These are phyloP conservation scores for Mastomys coucha DNA, from an alignment of 2,113 vertebrate species.

Conservation along the genomic window DNA sequence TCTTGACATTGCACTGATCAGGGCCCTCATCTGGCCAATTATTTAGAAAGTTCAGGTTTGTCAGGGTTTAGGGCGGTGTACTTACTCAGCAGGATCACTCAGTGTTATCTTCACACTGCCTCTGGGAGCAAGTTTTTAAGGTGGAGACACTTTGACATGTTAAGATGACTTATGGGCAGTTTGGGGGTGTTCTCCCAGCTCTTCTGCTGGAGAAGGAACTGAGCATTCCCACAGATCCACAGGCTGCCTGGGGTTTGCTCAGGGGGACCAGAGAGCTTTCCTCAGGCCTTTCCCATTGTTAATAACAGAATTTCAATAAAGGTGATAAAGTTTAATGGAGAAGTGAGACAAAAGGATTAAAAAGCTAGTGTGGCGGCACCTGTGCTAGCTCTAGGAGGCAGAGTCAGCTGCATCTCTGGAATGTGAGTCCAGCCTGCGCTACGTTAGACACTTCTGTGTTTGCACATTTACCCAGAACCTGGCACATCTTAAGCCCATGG, in stretches of 20 bases:
- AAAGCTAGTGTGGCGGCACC: background rate
- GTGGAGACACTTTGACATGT: background rate
- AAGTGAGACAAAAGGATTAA: background rate
- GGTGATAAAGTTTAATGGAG: background rate
- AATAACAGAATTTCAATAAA: background rate
- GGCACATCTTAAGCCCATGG: accelerated
- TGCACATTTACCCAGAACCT: background rate
- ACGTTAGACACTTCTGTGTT: background rate
- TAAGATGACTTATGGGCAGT: background rate
- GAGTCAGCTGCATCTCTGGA: background rate
- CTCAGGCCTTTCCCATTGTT: background rate
- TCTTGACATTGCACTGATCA: background rate
- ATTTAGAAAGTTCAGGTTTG: background rate
- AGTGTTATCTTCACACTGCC: background rate
- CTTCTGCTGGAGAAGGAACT: background rate
- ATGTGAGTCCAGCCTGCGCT: background rate
- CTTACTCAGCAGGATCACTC: background rate
- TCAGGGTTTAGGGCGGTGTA: background rate
- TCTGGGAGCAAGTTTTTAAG: background rate
- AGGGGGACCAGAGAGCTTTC: background rate
- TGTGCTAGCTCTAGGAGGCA: background rate
- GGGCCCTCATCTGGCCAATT: background rate
- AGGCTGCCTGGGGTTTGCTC: background rate
- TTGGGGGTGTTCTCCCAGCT: accelerated
- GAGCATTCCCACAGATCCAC: accelerated